phyloP scores from a whole-genome alignment of 2,888 invertebrate species.

The Ypsolopha sequella region DNA sequence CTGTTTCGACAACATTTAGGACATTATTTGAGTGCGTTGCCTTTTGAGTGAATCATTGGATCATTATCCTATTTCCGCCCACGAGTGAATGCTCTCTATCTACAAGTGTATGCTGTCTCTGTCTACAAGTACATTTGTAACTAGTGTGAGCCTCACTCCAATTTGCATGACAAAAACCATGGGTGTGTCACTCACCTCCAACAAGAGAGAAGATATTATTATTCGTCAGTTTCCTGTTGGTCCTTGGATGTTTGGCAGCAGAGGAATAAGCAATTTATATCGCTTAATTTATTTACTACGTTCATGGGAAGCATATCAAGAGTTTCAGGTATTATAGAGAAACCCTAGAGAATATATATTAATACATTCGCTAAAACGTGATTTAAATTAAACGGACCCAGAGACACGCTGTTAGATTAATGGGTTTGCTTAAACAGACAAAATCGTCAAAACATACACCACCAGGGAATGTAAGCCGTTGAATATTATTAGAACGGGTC shows the following conservation, averaged over 20 bases:
- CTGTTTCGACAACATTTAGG: too few relatives aligned
- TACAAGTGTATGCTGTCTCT: slow-evolving; percentile 7
- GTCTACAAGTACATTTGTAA: slow-evolving; percentile 12
- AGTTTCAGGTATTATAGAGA: too few relatives aligned
- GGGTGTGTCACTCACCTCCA: slow-evolving; percentile 23
- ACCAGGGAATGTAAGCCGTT: too few relatives aligned
- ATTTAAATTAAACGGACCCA: too few relatives aligned
- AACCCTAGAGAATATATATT: too few relatives aligned
- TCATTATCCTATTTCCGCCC: slow-evolving; percentile 49
- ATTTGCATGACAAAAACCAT: slow-evolving; percentile 24
- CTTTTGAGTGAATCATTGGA: slow-evolving; percentile 32
- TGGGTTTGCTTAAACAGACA: too few relatives aligned
- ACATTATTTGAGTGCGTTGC: not conserved
- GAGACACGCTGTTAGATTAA: too few relatives aligned
- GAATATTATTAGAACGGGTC: too few relatives aligned
- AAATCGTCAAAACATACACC: too few relatives aligned
- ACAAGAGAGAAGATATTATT: not conserved
- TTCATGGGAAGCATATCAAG: too few relatives aligned
- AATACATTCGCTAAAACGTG: too few relatives aligned
- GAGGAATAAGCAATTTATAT: not conserved
- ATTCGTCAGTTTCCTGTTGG: not conserved
- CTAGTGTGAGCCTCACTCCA: slow-evolving; percentile 15
- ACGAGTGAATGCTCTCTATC: slow-evolving; percentile 17
- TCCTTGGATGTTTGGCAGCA: not conserved
- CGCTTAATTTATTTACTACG: too few relatives aligned